Conservation (phyloP, 2,888 invertebrate species). For the Prosopocoilus inquinatus region DNA sequence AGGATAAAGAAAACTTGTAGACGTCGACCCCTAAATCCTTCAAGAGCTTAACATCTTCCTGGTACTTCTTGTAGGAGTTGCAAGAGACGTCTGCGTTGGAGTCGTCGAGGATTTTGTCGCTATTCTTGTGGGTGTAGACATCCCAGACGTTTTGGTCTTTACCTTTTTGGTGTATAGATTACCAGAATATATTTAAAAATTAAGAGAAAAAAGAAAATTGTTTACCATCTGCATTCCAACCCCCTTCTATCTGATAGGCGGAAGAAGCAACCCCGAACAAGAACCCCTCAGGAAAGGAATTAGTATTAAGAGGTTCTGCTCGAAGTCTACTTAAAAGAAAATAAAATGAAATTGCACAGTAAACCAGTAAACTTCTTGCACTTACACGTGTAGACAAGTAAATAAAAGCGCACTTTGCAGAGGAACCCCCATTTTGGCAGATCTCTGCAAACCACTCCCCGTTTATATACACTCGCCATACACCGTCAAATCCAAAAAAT, state of each 20-base stretch:
- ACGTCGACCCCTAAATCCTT: conserved; percentile 62
- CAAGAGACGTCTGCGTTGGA: conserved; percentile 66
- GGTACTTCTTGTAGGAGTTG: conserved; percentile 67
- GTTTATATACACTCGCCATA: too few species aligned
- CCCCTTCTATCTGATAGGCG: conserved; percentile 18
- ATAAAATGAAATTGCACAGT: too few species aligned
- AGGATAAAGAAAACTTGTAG: conserved; percentile 73
- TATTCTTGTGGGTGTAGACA: conserved; percentile 51
- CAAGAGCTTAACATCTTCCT: conserved; percentile 63
- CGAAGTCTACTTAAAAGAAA: not conserved
- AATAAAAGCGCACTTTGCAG: too few species aligned
- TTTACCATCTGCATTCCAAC: conserved; percentile 13
- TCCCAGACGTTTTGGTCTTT: conserved; percentile 67
- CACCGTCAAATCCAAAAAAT: too few species aligned
- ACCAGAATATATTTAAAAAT: not conserved
- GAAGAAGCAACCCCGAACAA: conserved; percentile 15
- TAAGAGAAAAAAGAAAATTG: too few species aligned
- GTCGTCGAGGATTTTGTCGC: conserved; percentile 56
- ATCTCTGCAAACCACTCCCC: too few species aligned
- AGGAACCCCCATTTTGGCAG: too few species aligned
- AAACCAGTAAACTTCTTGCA: too few species aligned
- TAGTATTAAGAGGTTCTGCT: conserved; percentile 6
- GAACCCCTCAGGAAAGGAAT: conserved; percentile 13
- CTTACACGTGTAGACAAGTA: too few species aligned
- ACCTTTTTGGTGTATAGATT: conserved; percentile 49